Evolutionary conservation across 2,888 invertebrate genomes (phyloP).

Genomic region (Myopa tessellatipennis): DNA sequence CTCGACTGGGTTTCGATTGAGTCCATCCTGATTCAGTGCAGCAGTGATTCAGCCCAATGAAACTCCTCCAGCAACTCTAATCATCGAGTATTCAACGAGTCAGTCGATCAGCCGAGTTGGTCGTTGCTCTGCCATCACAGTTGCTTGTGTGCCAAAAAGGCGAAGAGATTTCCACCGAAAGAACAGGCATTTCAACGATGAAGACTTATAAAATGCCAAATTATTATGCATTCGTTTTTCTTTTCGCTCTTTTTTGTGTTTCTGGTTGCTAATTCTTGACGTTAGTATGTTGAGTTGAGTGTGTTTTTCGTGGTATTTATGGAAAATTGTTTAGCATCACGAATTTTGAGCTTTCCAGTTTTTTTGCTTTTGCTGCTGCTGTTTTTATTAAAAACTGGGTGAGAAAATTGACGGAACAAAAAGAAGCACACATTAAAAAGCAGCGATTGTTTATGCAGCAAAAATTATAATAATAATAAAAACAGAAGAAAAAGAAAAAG

Average conservation of each 20-base stretch:
- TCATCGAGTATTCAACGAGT: background rate
- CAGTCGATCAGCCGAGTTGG: background rate
- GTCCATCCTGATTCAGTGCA: too few relatives aligned
- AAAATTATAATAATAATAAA: background rate
- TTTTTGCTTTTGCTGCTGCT: background rate
- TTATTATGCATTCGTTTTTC: background rate
- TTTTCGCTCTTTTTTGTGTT: background rate
- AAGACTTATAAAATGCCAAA: slow-evolving; percentile 6
- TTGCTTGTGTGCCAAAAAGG: background rate
- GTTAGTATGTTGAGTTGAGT: background rate
- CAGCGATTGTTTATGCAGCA: background rate
- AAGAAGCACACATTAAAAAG: background rate
- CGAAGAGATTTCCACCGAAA: background rate
- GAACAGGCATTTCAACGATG: background rate
- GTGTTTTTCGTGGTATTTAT: slow-evolving; percentile 3
- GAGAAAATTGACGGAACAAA: slow-evolving; percentile 19
- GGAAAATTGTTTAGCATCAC: slow-evolving; percentile 17
- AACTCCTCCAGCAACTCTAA: background rate
- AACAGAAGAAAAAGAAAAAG: background rate
- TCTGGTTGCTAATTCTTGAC: background rate
- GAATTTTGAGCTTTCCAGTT: slow-evolving; percentile 7
- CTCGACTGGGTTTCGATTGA: too few relatives aligned
- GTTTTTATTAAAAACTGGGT: background rate
- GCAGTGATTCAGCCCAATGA: too few relatives aligned
- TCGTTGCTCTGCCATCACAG: background rate